These are phyloP conservation scores for Bettongia penicillata DNA, from an alignment of 2,113 vertebrate species.

Conservation along the genomic window DNA sequence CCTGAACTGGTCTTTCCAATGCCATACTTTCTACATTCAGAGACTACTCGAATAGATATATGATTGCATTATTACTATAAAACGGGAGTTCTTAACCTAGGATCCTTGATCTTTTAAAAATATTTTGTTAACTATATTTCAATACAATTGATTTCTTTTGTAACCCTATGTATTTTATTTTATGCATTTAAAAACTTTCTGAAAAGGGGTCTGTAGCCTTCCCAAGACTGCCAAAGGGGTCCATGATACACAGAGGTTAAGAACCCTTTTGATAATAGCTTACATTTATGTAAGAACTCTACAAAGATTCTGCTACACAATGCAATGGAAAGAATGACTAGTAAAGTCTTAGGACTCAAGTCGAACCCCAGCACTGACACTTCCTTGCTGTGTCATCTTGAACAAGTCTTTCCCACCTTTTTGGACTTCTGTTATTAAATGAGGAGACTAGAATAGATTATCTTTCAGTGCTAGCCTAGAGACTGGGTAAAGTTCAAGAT, in stretches of 20 bases:
- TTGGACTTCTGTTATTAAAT: too few species aligned
- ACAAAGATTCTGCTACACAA: not conserved
- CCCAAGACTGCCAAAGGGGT: not conserved
- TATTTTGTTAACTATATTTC: not conserved
- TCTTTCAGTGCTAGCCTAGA: too few species aligned
- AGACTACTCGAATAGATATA: constrained; percentile 48
- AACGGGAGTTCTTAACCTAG: not conserved
- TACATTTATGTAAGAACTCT: not conserved
- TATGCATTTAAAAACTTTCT: not conserved
- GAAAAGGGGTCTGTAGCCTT: not conserved
- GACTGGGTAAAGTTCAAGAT: too few species aligned
- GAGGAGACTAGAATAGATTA: too few species aligned
- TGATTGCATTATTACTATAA: not conserved
- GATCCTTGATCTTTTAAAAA: not conserved
- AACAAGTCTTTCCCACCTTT: too few species aligned
- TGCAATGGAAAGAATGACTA: not conserved
- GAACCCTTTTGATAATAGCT: not conserved
- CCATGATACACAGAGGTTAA: not conserved
- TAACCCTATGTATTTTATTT: not conserved
- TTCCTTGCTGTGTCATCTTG: too few species aligned
- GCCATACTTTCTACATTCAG: constrained; percentile 62
- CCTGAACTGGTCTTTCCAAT: constrained; percentile 12
- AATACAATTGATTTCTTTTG: not conserved
- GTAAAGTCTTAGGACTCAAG: too few species aligned
- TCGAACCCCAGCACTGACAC: too few species aligned